Evolutionary conservation across 2,113 vertebrate genomes (phyloP), one percentile per base, ranked within the genome.

Genomic region (Myiopsitta monachus): DNA sequence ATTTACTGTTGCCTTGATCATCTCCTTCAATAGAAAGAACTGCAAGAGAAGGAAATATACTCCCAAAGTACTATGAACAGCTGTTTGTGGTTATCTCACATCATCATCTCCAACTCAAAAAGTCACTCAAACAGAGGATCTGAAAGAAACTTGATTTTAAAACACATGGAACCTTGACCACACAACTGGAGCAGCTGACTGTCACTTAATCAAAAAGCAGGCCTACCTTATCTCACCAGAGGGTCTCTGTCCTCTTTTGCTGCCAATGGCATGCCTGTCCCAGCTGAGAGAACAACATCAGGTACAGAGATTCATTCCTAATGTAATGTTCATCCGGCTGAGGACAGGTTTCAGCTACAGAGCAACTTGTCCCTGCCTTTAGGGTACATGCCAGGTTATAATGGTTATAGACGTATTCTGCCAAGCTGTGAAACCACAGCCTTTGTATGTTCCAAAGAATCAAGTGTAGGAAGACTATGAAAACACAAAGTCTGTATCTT

Each of bases 1-100:
- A 36, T 64, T 91, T 87, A 31, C 38, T 90, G 26, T n/a, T 95
- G 75, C 36, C 76, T 93, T 86, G 51, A 77, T 92, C 16, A 61
- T n/a, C 51, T 91, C 44, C 44, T 88, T 92, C 83, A 92, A 47
- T 11, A 86, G 68, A 73, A 90, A 54, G 23, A 83, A 83, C 55
- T 52, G 19, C 73, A 88, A 39, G 33, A 90, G 59, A 30, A 86
- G 61, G 61, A 94, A 96, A 88, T n/a, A 52, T 28, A 59, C 18
- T 92, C 76, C 62, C 86, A 84, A 88, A 74, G 74, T 62, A 52
- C 61, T 78, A 38, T 66, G 57, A 90, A 49, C 92, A 88, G 64
- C 85, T 96, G 79, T 84, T 94, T 96, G 95, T 94, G 88, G 95
- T 96, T 94, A 72, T 94, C 69, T 95, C 95, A 93, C 90, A 74